phyloP scores from a whole-genome alignment of 1,140 invertebrate species.

The Drosophila busckii region DNA sequence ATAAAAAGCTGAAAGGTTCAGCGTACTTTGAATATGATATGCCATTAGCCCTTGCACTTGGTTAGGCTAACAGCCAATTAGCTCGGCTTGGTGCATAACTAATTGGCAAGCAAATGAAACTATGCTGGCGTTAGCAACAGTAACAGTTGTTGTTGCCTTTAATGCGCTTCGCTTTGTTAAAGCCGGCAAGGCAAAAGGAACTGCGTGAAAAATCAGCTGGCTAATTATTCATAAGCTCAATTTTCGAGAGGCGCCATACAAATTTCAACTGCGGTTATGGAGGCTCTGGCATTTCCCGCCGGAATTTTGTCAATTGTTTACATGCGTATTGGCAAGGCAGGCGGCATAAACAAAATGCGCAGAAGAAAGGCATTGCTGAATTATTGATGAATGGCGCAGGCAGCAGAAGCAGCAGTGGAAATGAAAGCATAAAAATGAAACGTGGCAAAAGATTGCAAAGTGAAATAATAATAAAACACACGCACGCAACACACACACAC shows the following conservation, averaged over 20 bases:
- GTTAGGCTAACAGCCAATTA: too few relatives aligned
- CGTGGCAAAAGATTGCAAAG: constrained; percentile 58
- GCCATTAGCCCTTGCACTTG: too few relatives aligned
- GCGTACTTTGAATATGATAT: too few relatives aligned
- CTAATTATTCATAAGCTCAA: constrained; percentile 22
- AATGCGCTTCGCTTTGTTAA: too few relatives aligned
- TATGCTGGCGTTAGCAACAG: too few relatives aligned
- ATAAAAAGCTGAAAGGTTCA: too few relatives aligned
- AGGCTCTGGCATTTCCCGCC: constrained; percentile 10
- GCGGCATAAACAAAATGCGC: constrained; percentile 14
- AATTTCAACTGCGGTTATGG: constrained; percentile 1
- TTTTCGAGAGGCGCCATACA: not conserved
- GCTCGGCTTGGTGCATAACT: too few relatives aligned
- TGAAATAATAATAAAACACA: constrained; percentile 62
- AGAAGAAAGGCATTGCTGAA: constrained; percentile 53
- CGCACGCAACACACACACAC: constrained; percentile 9
- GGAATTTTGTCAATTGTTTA: constrained; percentile 57
- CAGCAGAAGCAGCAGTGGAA: constrained; percentile 18
- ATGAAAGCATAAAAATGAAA: constrained; percentile 42
- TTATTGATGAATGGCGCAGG: constrained; percentile 72
- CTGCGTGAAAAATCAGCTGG: constrained; percentile 1
- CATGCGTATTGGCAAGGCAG: constrained; percentile 24
- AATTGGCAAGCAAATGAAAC: too few relatives aligned
- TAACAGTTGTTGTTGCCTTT: too few relatives aligned
- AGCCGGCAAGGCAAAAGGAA: too few relatives aligned